Evolutionary conservation across 92 coral and sea anemone genomes (phyloP).

Genomic region (Meandrina meandrites): DNA sequence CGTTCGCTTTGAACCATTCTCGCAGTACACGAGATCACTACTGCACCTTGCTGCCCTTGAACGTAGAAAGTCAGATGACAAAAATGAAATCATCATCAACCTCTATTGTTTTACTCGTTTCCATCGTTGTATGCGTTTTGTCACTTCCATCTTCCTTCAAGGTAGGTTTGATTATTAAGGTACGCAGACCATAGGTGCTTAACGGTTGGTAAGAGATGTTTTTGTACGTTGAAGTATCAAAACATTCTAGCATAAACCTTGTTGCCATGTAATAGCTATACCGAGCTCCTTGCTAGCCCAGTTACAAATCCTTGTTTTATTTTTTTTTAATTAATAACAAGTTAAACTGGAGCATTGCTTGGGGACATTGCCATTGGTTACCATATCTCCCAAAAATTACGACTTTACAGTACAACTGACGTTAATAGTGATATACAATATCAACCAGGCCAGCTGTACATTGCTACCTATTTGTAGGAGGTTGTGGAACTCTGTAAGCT

Average conservation of each 20-base stretch:
- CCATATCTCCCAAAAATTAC: too few relatives aligned
- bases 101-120: not conserved
- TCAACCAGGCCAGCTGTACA: too few relatives aligned
- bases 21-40: not conserved
- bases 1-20: not conserved
- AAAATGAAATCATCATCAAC: not conserved
- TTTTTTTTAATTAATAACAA: too few relatives aligned
- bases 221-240: not conserved
- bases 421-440: too few relatives aligned
- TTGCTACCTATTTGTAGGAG: too few relatives aligned
- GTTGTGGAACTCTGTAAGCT: too few relatives aligned
- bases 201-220: not conserved
- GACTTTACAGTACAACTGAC: too few relatives aligned
- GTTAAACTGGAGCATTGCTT: too few relatives aligned
- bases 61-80: not conserved
- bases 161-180: conserved; percentile 14
- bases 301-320: not conserved
- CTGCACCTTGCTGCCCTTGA: not conserved
- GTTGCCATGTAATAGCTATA: not conserved
- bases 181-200: not conserved
- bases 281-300: not conserved
- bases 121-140: not conserved
- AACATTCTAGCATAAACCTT: not conserved
- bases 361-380: too few relatives aligned
- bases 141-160: not conserved